phyloP scores from a whole-genome alignment of 2,797 vertebrate species.

The Hybognathus amarus region DNA sequence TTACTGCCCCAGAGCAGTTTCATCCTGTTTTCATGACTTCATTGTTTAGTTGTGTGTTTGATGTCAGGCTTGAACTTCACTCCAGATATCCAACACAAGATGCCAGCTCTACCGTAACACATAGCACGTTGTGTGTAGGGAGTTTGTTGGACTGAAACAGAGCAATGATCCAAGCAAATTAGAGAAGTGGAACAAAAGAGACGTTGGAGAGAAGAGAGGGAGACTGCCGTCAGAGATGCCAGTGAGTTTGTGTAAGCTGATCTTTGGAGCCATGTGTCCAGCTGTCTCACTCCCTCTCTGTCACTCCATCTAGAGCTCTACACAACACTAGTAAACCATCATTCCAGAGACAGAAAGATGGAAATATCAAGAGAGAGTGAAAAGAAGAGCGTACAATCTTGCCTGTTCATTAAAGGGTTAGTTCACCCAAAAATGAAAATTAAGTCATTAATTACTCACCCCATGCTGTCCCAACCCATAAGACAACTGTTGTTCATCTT shows the following conservation, averaged over 20 bases:
- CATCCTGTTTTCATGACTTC: conserved; percentile 72
- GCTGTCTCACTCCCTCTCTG: conserved; percentile 67
- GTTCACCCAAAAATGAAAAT: too few species aligned
- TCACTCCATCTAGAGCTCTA: conserved; percentile 47
- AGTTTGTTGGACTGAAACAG: conserved; percentile 20
- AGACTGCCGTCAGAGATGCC: conserved; percentile 52
- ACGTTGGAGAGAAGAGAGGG: conserved; percentile 36
- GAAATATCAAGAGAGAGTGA: not conserved
- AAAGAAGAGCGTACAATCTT: not conserved
- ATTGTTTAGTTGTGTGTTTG: conserved; percentile 66
- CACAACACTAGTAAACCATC: conserved; percentile 58
- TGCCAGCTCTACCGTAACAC: conserved; percentile 10
- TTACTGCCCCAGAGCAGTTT: conserved; percentile 63
- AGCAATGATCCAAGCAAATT: conserved; percentile 33
- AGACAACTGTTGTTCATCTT: too few species aligned
- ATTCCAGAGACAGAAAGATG: conserved; percentile 16
- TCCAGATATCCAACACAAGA: conserved; percentile 69
- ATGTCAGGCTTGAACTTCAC: conserved; percentile 70
- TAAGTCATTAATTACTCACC: too few species aligned
- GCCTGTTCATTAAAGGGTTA: not conserved
- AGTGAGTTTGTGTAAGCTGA: conserved; percentile 67
- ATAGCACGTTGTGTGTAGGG: conserved; percentile 12
- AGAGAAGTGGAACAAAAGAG: conserved; percentile 41
- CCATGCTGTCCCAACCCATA: too few species aligned
- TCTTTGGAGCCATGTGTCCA: conserved; percentile 56